Percentiles rank a stretch among this genome's conserved stretches.
phyloP scores from a whole-genome alignment of 1,140 invertebrate genomes.

The Chironomus tepperi region DNA sequence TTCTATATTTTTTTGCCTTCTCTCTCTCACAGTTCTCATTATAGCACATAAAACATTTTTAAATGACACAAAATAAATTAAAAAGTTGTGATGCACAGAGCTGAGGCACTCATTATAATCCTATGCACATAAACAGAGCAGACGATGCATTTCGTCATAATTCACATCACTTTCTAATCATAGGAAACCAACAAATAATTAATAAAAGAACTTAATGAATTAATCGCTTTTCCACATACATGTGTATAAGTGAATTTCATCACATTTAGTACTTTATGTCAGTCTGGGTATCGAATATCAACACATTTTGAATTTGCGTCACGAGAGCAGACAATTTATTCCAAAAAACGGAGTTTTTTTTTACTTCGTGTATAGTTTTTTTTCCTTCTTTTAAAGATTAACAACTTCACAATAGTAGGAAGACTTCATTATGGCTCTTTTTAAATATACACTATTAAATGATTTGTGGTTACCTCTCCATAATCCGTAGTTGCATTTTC shows the following conservation, averaged over 20 bases:
- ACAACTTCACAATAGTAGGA: not conserved
- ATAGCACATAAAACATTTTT: too few relatives aligned
- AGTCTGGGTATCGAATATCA: not conserved
- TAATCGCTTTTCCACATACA: too few relatives aligned
- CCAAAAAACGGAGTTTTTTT: not conserved
- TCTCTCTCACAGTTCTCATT: too few relatives aligned
- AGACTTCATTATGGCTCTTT: not conserved
- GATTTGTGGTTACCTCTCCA: not conserved
- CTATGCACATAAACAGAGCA: too few relatives aligned
- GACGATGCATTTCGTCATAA: too few relatives aligned
- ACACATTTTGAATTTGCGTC: slow-evolving; percentile 18
- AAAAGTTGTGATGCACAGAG: too few relatives aligned
- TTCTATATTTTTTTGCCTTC: too few relatives aligned
- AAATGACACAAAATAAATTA: too few relatives aligned
- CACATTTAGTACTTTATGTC: not conserved
- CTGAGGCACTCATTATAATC: too few relatives aligned
- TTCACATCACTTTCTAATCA: too few relatives aligned
- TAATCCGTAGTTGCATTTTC: not conserved
- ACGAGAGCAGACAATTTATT: slow-evolving; percentile 14
- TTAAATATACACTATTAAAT: not conserved
- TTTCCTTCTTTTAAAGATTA: not conserved
- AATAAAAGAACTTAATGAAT: too few relatives aligned
- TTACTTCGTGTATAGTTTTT: not conserved
- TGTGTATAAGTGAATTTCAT: not conserved
- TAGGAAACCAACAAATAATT: too few relatives aligned